Conservation (phyloP, 2,113 vertebrate species). For the Scophthalmus maximus region DNA sequence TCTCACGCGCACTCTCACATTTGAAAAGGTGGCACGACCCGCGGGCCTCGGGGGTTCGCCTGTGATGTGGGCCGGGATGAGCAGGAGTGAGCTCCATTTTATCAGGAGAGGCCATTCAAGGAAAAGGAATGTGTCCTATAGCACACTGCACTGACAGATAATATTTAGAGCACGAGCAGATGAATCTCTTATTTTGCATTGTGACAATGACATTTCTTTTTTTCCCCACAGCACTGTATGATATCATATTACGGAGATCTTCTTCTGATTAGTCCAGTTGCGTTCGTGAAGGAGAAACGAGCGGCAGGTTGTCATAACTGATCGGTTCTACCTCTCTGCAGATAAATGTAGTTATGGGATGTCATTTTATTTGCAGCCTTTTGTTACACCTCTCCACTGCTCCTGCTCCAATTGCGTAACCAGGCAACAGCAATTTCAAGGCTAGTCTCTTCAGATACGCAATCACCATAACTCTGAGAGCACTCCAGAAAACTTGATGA, state of each 20-base stretch:
- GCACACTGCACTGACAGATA: slow-evolving; percentile 6
- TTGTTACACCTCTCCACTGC: slow-evolving; percentile 75
- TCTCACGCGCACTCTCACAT: slow-evolving; percentile 73
- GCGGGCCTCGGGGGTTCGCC: slow-evolving; percentile 61
- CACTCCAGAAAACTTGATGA: slow-evolving; percentile 76
- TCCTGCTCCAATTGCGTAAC: slow-evolving; percentile 80
- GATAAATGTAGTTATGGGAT: slow-evolving; percentile 70
- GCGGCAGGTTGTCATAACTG: slow-evolving; percentile 42
- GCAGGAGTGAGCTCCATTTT: slow-evolving; percentile 27
- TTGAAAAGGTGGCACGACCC: slow-evolving; percentile 74
- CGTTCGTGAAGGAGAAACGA: slow-evolving; percentile 29
- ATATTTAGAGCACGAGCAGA: background rate
- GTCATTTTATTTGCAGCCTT: slow-evolving; percentile 73
- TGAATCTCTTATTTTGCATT: slow-evolving; percentile 16
- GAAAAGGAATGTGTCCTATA: slow-evolving; percentile 35
- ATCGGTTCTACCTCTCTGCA: slow-evolving; percentile 32
- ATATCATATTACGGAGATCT: background rate
- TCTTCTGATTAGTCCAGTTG: background rate
- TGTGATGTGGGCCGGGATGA: slow-evolving; percentile 76
- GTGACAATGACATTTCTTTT: slow-evolving; percentile 1
- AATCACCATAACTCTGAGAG: slow-evolving; percentile 82
- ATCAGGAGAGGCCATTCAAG: slow-evolving; percentile 38
- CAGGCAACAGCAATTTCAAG: slow-evolving; percentile 81
- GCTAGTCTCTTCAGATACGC: slow-evolving; percentile 76
- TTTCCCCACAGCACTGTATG: background rate